Percentiles rank a stretch among this genome's conserved stretches.
phyloP scores from a whole-genome alignment of 2,113 vertebrate species.

The Felis catus region DNA sequence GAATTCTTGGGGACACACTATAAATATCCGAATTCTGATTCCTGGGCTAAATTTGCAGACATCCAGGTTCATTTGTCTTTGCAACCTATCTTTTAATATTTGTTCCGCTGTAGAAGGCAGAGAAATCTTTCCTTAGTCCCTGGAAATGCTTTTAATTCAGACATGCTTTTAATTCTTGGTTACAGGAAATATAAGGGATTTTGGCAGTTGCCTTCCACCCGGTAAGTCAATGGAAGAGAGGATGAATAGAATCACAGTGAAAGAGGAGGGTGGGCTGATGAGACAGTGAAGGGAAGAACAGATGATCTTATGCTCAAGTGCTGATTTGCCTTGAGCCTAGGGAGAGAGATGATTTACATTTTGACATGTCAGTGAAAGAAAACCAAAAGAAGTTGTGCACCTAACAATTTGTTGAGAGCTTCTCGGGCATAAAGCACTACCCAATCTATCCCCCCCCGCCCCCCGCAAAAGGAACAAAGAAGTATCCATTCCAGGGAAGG shows the following conservation, averaged over 20 bases:
- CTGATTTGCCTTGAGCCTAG: background rate
- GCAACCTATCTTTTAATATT: slow-evolving; percentile 4
- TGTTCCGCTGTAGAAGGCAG: background rate
- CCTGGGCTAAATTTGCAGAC: slow-evolving; percentile 38
- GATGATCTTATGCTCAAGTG: slow-evolving; percentile 8
- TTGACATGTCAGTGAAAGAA: slow-evolving; percentile 57
- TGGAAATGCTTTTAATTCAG: slow-evolving; percentile 62
- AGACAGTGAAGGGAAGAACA: slow-evolving; percentile 37
- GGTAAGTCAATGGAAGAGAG: background rate
- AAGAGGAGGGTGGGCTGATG: background rate
- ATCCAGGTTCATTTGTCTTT: background rate
- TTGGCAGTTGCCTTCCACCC: background rate
- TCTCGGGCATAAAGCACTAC: slow-evolving; percentile 13
- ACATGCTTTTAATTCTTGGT: slow-evolving; percentile 55
- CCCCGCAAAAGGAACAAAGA: slow-evolving; percentile 58
- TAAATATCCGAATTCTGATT: slow-evolving; percentile 48
- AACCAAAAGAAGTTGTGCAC: slow-evolving; percentile 55
- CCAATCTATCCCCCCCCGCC: background rate
- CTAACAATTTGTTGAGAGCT: slow-evolving; percentile 63
- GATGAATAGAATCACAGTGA: background rate
- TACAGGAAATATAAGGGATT: slow-evolving; percentile 10
- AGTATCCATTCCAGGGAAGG: slow-evolving; percentile 57
- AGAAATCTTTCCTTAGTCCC: slow-evolving; percentile 25
- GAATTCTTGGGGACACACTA: slow-evolving; percentile 48
- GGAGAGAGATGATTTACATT: slow-evolving; percentile 70